Evolutionary conservation across 2,113 vertebrate genomes (phyloP), one percentile per base, ranked within the genome.

Genomic region (Lycaon pictus): DNA sequence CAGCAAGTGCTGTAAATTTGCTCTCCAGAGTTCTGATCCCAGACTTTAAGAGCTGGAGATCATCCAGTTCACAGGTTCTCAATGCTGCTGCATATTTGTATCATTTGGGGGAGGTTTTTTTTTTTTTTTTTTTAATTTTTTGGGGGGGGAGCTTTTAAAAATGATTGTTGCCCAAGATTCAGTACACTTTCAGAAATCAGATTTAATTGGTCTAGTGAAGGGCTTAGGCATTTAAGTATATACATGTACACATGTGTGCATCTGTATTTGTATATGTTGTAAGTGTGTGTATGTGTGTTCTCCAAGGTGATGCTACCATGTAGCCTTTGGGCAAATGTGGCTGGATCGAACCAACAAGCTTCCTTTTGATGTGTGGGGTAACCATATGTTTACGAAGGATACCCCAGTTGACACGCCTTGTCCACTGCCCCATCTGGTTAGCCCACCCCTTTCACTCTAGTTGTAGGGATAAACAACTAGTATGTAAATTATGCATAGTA

Each of bases 351-450:
- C 58, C 55, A 16, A 16, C 19, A 22, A 1, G 9, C 23, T 56
- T 85, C 53, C 43, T 56, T 69, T 32, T 43, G 17, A 5, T 29
- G 1, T 1, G 15, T 16, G 65, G 25, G n/a, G 7, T 15, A 9
- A 11, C 77, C 7, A 0, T 1, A 0, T 17, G 2, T 22, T n/a
- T 53, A 16, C 8, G 22, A n/a, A 6, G 53, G 7, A 11, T 17
- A 1, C 4, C 55, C n/a, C 20, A 0, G 10, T 20, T 27, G 5
- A 12, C 25, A 9, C 20, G 2, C n/a, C 9, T 3, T 15, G 56
- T 76, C 29, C 43, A 17, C 2, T 7, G 7, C 29, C 51, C 51
- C 53, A 4, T n/a, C 8, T 5, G 60, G 32, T 3, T 1, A 55
- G 20, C 22, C 15, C 23, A 7, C 3, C 37, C 3, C 22, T 83